Conservation (phyloP, 2,888 invertebrate genomes). For the Hydriomena furcata region DNA sequence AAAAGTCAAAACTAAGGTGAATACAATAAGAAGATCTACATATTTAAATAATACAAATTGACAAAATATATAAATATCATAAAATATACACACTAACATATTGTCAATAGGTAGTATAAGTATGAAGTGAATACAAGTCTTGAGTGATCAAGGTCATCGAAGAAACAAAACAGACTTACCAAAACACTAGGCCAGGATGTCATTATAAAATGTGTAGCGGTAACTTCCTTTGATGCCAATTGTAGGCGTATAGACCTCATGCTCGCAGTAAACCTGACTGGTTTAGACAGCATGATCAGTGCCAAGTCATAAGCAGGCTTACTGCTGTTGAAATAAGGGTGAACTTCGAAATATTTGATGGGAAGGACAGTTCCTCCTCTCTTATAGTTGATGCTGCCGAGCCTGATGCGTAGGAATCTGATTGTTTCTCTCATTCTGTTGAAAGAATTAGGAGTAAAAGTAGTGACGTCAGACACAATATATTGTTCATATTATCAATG, state of each 20-base stretch:
- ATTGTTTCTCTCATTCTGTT: conserved; percentile 55
- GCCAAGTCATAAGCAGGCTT: conserved; percentile 64
- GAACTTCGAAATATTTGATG: conserved; percentile 60
- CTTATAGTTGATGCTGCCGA: conserved; percentile 67
- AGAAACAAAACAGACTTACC: too few relatives aligned
- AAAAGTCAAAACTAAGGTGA: too few relatives aligned
- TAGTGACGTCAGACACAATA: too few relatives aligned
- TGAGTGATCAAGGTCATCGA: too few relatives aligned
- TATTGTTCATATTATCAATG: too few relatives aligned
- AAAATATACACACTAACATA: too few relatives aligned
- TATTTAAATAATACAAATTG: too few relatives aligned
- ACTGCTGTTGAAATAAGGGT: conserved; percentile 62
- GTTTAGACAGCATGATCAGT: conserved; percentile 51
- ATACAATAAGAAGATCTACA: too few relatives aligned
- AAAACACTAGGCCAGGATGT: conserved; percentile 55
- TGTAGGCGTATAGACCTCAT: conserved; percentile 55
- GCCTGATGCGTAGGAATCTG: conserved; percentile 55
- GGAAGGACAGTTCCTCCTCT: conserved; percentile 58
- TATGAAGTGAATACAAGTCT: too few relatives aligned
- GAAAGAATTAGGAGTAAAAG: conserved; percentile 13
- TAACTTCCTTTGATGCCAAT: conserved; percentile 36
- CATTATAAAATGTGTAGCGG: conserved; percentile 61
- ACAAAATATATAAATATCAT: too few relatives aligned
- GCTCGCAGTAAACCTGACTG: conserved; percentile 45
- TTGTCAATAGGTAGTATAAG: too few relatives aligned